Base-by-base conservation (phyloP, 2,113 vertebrate genomes). In the Erinaceus europaeus region DNA sequence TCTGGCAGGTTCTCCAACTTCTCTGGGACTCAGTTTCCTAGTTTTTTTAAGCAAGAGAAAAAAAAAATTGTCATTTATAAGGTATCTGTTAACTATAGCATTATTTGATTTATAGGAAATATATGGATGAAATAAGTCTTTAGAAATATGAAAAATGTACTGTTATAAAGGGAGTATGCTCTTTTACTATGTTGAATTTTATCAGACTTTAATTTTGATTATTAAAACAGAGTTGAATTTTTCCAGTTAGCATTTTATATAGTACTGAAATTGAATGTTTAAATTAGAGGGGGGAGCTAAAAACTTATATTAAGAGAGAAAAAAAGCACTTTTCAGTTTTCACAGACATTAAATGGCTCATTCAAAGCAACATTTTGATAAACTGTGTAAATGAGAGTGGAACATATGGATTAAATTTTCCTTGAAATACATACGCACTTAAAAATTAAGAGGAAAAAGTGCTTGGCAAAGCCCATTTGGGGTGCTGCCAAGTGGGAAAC, bases 371-470 rank as follows among this genome's bases (percentile, higher is more conserved):
- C 94, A 94, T 95, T 94, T 95, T 95, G 95, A 95, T 95, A 96
- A 96, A 96, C 77, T 88, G 89, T 96, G 92, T 94, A 94, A 96
- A 96, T 96, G 94, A 94, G 93, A 86, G 92, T 76, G 80, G 94
- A 95, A 94, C 95, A 96, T 96, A 96, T 95, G 95, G 95, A 96
- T 94, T 94, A 94, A 94, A 95, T 96, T 95, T 95, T 93, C 93
- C 93, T 93, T 96, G 95, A 94, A 95, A 94, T 94, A 94, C 91
- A 95, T 89, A 93, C 44, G 75, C 86, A 92, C 91, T 95, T 95
- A 95, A 94, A 95, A 94, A 94, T 94, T 93, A 95, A 92, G 91
- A 82, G 89, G 92, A 93, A 90, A 91, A 93, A 94, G 91, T 84
- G 92, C 90, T 94, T 95, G 95, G 94, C 95, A 94, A 94, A 80